Evolutionary conservation across 1,140 invertebrate species (phyloP).

Genomic region (Melipona quadrifasciata): DNA sequence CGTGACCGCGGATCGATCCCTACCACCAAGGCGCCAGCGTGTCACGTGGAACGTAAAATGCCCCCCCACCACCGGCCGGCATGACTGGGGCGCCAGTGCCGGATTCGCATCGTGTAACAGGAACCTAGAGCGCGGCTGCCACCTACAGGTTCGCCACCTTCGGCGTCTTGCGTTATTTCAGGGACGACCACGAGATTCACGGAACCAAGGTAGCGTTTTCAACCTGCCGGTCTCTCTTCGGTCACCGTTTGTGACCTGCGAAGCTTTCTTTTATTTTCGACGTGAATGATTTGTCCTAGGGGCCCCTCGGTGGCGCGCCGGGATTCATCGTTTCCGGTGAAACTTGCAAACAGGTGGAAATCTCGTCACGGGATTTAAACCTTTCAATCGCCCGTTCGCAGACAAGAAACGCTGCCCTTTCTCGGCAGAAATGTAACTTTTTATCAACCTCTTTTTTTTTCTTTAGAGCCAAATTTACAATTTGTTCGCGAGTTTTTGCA

Average conservation of each 20-base stretch:
- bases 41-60: conserved; percentile 56
- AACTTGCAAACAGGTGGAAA: neutral
- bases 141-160: conserved; percentile 25
- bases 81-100: conserved; percentile 58
- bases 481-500: too few relatives aligned
- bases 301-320: too few relatives aligned
- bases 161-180: conserved; percentile 13
- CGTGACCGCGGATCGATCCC: conserved; percentile 47
- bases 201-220: neutral
- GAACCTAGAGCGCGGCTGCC: conserved; percentile 14
- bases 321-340: neutral
- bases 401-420: neutral
- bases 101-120: conserved; percentile 55
- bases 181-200: conserved; percentile 4
- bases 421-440: too few relatives aligned
- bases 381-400: neutral
- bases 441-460: neutral
- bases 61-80: conserved; percentile 19
- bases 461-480: too few relatives aligned
- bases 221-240: neutral
- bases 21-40: conserved; percentile 58
- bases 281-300: neutral
- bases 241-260: neutral
- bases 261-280: neutral
- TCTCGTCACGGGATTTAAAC: neutral